Evolutionary conservation across 2,797 vertebrate species (phyloP).

Genomic region (Acrocephalus scirpaceus): DNA sequence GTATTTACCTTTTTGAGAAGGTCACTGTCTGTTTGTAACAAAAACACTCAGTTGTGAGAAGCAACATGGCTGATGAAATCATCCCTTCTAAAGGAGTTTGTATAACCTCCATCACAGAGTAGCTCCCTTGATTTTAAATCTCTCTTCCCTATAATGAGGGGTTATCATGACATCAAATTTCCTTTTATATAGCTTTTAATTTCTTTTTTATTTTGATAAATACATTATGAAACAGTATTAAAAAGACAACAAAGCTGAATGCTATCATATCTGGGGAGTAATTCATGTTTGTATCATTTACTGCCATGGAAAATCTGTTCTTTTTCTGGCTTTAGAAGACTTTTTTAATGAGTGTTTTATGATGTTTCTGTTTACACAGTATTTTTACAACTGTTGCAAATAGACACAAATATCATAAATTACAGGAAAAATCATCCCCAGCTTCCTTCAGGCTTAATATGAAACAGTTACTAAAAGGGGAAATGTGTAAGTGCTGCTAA

Average conservation of each 20-base stretch:
- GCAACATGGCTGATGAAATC: neutral
- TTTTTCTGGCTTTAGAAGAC: constrained; percentile 58
- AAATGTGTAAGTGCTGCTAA: constrained; percentile 63
- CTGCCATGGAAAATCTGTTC: constrained; percentile 48
- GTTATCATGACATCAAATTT: neutral
- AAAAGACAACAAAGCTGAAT: constrained; percentile 42
- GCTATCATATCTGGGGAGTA: neutral
- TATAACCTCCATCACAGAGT: neutral
- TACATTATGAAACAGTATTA: constrained; percentile 30
- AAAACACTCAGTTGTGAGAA: neutral
- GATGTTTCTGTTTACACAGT: constrained; percentile 71
- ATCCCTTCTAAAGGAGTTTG: neutral
- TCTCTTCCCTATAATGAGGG: neutral
- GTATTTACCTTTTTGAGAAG: neutral
- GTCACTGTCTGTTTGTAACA: neutral
- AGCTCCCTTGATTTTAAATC: neutral
- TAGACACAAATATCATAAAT: constrained; percentile 72
- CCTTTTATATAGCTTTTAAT: neutral
- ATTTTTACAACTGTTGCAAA: constrained; percentile 75
- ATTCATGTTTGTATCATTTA: constrained; percentile 52
- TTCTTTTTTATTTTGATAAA: constrained; percentile 58
- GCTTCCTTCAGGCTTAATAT: constrained; percentile 63
- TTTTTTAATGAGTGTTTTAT: constrained; percentile 62
- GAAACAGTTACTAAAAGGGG: constrained; percentile 68
- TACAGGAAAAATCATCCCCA: constrained; percentile 54